Evolutionary conservation across 2,888 invertebrate genomes (phyloP), one percentile per base, ranked within the genome.

Genomic region (Acanthacorydalis orientalis): DNA sequence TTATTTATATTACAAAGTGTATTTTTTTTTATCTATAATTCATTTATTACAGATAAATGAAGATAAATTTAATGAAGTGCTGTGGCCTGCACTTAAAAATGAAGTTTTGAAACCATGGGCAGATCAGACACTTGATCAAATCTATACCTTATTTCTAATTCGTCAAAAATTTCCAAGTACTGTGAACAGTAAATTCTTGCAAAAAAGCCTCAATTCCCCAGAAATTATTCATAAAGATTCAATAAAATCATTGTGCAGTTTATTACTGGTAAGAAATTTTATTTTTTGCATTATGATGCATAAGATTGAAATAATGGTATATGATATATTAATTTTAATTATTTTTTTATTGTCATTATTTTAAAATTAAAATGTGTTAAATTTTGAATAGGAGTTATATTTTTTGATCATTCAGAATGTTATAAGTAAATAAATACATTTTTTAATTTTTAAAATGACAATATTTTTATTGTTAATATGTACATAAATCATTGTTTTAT

Each of bases 121-220:
- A 11, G 78, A 80, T 46, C 79, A 82, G 54, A 72, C 67, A 31
- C 62, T 83, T 15, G 80, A 83, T 59, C 73, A 75, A 2, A 63
- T 84, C 6, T 75, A 80, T 57, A 70, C 78, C 47, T 61, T 84
- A 4, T 61, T 80, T 52, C 56, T 55, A 8, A 53, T 62, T 2
- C 60, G 61, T 47, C 56, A 61, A n/a, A 68, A 67, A 51, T 73
- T 67, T 61, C 72, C 74, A 1, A 56, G 57, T 4, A 53, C 72
- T 4, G 64, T 77, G 37, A 73, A 73, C 11, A 68, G 69, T 4
- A 65, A 70, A 54, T 68, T 68, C 54, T 54, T 81, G 1, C 72
- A 73, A 52, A 70, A 74, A 54, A 59, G 70, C 44, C 67, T 81
- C 48, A 77, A 74, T 11, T 67, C 67, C 1, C 58, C 69, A 33